Conservation (phyloP, 2,797 vertebrate species). For the Limnodromus scolopaceus region DNA sequence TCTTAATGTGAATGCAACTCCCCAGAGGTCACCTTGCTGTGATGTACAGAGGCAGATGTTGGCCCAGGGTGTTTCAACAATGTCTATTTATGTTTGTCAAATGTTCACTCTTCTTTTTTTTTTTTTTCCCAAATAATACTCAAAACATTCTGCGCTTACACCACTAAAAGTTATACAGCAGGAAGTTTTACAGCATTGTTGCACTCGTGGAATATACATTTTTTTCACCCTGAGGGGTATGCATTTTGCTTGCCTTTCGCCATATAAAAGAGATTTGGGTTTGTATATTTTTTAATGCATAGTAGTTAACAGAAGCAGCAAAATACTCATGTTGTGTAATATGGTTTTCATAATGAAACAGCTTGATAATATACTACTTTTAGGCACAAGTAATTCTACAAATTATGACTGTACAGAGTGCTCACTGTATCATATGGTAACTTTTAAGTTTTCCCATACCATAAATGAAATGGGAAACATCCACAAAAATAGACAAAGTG, state of each 20-base stretch:
- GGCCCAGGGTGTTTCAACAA: background rate
- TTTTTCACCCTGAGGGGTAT: no score
- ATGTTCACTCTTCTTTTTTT: background rate
- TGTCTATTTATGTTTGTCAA: background rate
- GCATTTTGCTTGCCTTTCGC: background rate
- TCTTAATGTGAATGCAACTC: background rate
- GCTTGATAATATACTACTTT: background rate
- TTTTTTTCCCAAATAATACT: background rate
- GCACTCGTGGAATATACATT: background rate
- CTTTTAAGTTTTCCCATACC: background rate
- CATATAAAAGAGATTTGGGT: background rate
- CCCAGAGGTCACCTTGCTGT: background rate
- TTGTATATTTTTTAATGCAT: background rate
- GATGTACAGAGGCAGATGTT: background rate
- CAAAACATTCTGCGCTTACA: background rate
- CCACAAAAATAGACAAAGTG: slow-evolving; percentile 37
- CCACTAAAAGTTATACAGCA: background rate
- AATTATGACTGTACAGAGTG: background rate
- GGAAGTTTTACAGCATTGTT: background rate
- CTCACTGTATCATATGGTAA: background rate
- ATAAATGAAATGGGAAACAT: slow-evolving; percentile 22
- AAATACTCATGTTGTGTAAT: background rate
- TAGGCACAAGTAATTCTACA: background rate
- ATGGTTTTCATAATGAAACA: background rate
- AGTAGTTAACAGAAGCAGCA: background rate